Evolutionary conservation across 2,797 vertebrate genomes (phyloP), one percentile per base, ranked within the genome.

Genomic region (Gastrophryne carolinensis): DNA sequence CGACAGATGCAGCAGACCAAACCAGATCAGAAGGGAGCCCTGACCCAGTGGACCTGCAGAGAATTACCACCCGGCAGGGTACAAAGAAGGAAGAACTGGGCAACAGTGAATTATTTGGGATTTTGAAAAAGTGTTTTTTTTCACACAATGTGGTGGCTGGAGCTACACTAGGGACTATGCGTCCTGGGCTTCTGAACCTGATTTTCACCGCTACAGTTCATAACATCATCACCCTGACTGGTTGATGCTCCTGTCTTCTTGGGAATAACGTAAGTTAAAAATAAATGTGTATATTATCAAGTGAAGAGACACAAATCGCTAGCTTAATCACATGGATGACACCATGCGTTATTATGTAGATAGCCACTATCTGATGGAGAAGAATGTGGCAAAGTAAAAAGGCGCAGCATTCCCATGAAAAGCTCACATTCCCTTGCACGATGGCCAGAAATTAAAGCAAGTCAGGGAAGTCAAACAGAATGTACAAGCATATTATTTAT

Each of bases 401-500:
- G 24, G 34, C 11, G 6, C 8, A 63, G 44, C 54, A 76, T 76
- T 76, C 66, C 74, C 74, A 76, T 70, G 57, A 70, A 69, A 66
- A 69, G 57, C 35, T 70, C 44, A 76, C 8, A 76, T 63, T 50
- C 32, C 62, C 68, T 57, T 63, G 74, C 64, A 70, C 53, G 30
- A 34, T 24, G 27, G 74, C 74, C 74, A 76, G 50, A 78, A 71
- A 63, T 71, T 50, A 70, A 54, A 71, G 67, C 67, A 65, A 65
- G 60, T 68, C 41, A 68, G 37, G 73, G 39, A 75, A 75, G 73
- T 71, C 61, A 66, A 66, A 72, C 53, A 72, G 50, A 78, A 72
- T 53, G 68, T 72, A 66, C 75, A 72, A 49, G 32, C 52, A 26
- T 72, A 72, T 78, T 78, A 78, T 78, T 78, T 78, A 78, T 78